phyloP scores from a whole-genome alignment of 2,888 invertebrate genomes.

The Boloria selene region DNA sequence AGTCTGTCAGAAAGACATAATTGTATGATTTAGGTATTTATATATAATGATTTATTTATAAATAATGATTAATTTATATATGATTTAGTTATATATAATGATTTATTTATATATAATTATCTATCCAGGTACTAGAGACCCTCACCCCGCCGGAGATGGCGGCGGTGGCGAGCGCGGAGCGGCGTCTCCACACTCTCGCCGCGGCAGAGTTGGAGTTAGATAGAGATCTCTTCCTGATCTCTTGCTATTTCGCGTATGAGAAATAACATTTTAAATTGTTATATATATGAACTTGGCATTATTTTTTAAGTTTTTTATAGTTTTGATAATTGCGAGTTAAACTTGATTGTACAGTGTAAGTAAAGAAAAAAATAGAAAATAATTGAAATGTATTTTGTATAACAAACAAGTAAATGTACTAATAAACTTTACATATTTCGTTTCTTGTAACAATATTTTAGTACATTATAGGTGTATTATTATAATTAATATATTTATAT shows the following conservation, averaged over 20 bases:
- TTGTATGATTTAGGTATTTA: too few relatives aligned
- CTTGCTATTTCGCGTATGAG: slow-evolving; percentile 85
- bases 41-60: not conserved
- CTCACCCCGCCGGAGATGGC: slow-evolving; percentile 92
- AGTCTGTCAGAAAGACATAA: too few relatives aligned
- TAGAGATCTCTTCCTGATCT: slow-evolving; percentile 90
- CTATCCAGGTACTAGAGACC: slow-evolving; percentile 88
- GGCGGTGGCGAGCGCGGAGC: slow-evolving; percentile 88
- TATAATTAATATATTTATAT: too few relatives aligned
- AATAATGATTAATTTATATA: too few relatives aligned
- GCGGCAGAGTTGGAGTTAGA: slow-evolving; percentile 91
- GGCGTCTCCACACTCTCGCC: slow-evolving; percentile 88
- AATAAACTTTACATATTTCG: too few relatives aligned
- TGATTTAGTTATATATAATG: not conserved
- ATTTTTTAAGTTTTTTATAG: not conserved
- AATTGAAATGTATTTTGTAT: too few relatives aligned
- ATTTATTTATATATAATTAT: not conserved
- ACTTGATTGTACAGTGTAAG: too few relatives aligned
- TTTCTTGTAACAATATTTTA: too few relatives aligned
- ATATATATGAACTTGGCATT: not conserved
- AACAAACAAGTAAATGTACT: too few relatives aligned
- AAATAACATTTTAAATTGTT: slow-evolving; percentile 22
- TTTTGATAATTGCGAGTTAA: too few relatives aligned
- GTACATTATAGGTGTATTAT: too few relatives aligned
- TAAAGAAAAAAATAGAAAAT: too few relatives aligned